These are phyloP conservation scores for Eupeodes corollae DNA, from an alignment of 1,140 invertebrate genomes.

Conservation along the genomic window DNA sequence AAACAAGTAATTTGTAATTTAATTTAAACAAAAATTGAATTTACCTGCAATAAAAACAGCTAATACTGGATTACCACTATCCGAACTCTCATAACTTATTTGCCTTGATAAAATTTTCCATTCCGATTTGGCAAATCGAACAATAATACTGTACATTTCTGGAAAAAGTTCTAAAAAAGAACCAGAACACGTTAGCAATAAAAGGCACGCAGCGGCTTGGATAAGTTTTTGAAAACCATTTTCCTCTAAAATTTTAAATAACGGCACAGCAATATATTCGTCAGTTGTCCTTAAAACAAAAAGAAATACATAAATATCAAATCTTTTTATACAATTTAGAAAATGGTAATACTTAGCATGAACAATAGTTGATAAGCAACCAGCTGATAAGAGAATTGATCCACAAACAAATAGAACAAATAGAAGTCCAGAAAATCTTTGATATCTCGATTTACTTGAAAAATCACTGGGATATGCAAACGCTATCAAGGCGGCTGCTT, in stretches of 20 bases:
- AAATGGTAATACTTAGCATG: constrained; percentile 21
- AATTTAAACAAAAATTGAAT: constrained; percentile 1
- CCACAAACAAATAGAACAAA: constrained; percentile 15
- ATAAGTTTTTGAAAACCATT: constrained; percentile 48
- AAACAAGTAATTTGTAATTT: too few relatives aligned
- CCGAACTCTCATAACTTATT: constrained; percentile 49
- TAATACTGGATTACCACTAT: constrained; percentile 52
- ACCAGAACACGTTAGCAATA: constrained; percentile 46
- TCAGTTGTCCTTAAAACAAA: constrained; percentile 13
- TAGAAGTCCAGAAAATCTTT: constrained; percentile 16
- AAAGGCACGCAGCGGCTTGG: constrained; percentile 47
- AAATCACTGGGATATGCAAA: constrained; percentile 27
- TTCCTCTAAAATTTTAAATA: constrained; percentile 49
- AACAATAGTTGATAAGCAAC: constrained; percentile 29
- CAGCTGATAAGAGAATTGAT: constrained; percentile 22
- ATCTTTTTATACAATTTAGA: background rate
- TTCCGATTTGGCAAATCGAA: constrained; percentile 47
- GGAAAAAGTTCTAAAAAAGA: constrained; percentile 51
- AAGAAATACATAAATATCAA: background rate
- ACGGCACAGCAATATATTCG: constrained; percentile 44
- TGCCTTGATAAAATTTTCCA: constrained; percentile 52
- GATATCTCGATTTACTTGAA: constrained; percentile 16
- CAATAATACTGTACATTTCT: constrained; percentile 45
- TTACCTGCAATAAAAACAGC: constrained; percentile 53
- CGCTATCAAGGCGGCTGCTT: constrained; percentile 19